Base-by-base conservation (phyloP, 2,113 vertebrate species). In the Otis tarda region DNA sequence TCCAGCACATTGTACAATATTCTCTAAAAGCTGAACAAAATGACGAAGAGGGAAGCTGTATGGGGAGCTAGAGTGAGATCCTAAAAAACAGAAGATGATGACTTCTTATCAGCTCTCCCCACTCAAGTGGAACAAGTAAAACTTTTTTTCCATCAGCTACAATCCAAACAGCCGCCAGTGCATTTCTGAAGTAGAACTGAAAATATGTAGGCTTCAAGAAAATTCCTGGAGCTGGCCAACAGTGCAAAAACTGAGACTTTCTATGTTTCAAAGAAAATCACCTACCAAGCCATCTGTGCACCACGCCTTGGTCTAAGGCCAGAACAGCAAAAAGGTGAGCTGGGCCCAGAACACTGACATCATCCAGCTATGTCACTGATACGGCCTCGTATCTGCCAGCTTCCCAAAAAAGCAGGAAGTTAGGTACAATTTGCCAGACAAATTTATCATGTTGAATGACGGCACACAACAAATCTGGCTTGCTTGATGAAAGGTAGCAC, bases 151-250 rank as follows among this genome's bases (percentile, higher is more conserved):
- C 2, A 0, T 71, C 65, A 91, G 30, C n/a, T 78, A 22, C 24
- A 89, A 95, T 33, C 28, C 0, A 0, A 92, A 95, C 43, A 64
- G 43, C 43, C 17, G 81, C 17, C 37, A 35, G 70, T 7, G 8
- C 77, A 71, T 63, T 94, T 90, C 35, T 87, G 45, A 88, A 87
- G 35, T 19, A 84, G 23, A 87, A 85, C 22, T 15, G 13, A 92
- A 88, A 90, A 89, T 75, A 67, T 80, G 41, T 63, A 92, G 63
- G 67, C 55, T 92, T 86, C 73, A 73, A 50, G 61, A 90, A 96
- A 90, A 89, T 92, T 91, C 61, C 80, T 71, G 60, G 73, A 92
- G 47, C 43, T 82, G 24, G 56, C 27, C 69, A 87, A 75, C 21
- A 87, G 56, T 22, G 71, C 6, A 78, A 92, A 84, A n/a, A 75